Conservation (phyloP, 2,797 vertebrate species). For the Lepus townsendii region DNA sequence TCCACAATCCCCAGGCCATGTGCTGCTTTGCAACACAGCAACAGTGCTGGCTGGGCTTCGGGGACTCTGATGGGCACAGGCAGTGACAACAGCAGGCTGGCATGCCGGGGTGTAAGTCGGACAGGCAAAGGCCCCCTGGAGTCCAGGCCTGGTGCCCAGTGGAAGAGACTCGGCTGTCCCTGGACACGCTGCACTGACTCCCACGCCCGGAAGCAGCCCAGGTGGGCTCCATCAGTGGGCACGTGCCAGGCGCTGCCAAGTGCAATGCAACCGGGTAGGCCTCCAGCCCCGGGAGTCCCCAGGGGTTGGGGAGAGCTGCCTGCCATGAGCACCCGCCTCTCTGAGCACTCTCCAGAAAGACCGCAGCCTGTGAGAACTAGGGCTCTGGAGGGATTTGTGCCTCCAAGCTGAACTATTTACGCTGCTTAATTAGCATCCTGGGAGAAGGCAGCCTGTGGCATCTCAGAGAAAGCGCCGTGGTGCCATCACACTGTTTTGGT, state of each 20-base stretch:
- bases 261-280: not conserved
- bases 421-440: slow-evolving; percentile 80
- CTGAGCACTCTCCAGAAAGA: not conserved
- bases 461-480: not conserved
- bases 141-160: not conserved
- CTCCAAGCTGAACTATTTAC: slow-evolving; percentile 62
- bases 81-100: not conserved
- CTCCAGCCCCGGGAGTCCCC: not conserved
- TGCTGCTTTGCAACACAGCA: too few species aligned
- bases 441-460: slow-evolving; percentile 49
- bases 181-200: not conserved
- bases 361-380: not conserved
- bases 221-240: too few species aligned
- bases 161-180: not conserved
- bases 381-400: not conserved
- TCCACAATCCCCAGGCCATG: not conserved
- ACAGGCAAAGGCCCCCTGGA: not conserved
- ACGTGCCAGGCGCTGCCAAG: not conserved
- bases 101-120: not conserved
- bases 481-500: slow-evolving; percentile 52
- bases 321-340: not conserved
- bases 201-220: not conserved
- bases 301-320: not conserved
- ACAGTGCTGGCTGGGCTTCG: not conserved
- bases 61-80: not conserved